These are phyloP conservation scores for Pseudopleuronectes americanus DNA, from an alignment of 2,797 vertebrate species.

Conservation along the genomic window DNA sequence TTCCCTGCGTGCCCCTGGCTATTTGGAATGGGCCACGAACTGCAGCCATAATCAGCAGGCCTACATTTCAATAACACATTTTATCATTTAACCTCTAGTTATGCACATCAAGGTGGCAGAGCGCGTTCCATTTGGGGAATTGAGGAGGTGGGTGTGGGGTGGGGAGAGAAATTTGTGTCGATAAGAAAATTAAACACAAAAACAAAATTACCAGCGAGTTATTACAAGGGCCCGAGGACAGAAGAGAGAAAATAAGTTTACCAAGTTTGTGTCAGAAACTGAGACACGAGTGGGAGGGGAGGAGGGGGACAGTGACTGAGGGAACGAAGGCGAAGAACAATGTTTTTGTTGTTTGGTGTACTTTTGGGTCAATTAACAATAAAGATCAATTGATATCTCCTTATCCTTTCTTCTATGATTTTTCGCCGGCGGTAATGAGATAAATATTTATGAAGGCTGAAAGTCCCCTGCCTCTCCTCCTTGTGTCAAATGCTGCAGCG, in stretches of 20 bases:
- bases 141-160: neutral
- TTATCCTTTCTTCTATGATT: conserved; percentile 73
- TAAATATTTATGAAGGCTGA: conserved; percentile 85
- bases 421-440: conserved; percentile 77
- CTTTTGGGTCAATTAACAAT: conserved; percentile 84
- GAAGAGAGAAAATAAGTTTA: conserved; percentile 37
- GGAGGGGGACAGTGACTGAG: conserved; percentile 19
- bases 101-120: conserved; percentile 70
- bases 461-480: conserved; percentile 78
- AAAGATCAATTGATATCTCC: conserved; percentile 81
- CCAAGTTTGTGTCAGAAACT: conserved; percentile 64
- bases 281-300: conserved; percentile 59
- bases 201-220: conserved; percentile 70
- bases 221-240: conserved; percentile 62
- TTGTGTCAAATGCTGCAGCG: conserved; percentile 74
- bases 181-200: conserved; percentile 73
- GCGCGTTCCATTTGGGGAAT: conserved; percentile 60
- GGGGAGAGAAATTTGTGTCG: conserved; percentile 45
- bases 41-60: conserved; percentile 66
- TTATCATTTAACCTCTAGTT: conserved; percentile 75
- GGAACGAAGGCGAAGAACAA: conserved; percentile 48
- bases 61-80: conserved; percentile 74
- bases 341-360: conserved; percentile 81
- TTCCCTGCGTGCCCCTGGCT: conserved; percentile 57
- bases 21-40: conserved; percentile 65